Conservation (phyloP, 2,113 vertebrate genomes). For the Ctenomys sociabilis region DNA sequence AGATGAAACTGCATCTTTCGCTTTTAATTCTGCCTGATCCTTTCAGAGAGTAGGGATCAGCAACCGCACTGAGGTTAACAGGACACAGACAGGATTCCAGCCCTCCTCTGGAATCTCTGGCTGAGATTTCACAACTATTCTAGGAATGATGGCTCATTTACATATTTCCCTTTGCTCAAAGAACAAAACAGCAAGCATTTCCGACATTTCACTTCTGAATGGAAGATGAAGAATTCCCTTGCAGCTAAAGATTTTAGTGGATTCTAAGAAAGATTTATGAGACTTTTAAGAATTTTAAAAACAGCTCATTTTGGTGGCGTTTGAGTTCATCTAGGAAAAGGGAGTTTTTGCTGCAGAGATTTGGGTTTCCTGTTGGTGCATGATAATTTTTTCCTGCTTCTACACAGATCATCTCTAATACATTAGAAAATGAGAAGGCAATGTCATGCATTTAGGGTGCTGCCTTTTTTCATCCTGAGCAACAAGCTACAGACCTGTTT, state of each 20-base stretch:
- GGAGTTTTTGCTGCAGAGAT: background rate
- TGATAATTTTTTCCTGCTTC: background rate
- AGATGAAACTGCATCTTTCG: background rate
- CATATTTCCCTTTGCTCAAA: background rate
- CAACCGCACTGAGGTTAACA: background rate
- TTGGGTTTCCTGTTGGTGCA: background rate
- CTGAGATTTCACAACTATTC: background rate
- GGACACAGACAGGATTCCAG: background rate
- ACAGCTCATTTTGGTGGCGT: background rate
- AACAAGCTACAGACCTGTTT: background rate
- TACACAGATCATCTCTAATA: background rate
- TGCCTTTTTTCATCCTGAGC: background rate
- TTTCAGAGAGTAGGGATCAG: background rate
- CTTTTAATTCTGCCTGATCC: background rate
- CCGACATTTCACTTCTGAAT: background rate
- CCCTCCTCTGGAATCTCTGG: background rate
- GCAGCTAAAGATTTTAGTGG: background rate
- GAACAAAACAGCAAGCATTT: background rate
- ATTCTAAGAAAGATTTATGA: background rate
- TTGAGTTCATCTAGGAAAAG: background rate
- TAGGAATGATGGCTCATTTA: background rate
- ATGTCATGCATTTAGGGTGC: background rate
- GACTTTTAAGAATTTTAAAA: background rate
- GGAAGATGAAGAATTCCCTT: slow-evolving; percentile 5
- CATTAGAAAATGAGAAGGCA: background rate